phyloP scores from a whole-genome alignment of 2,888 invertebrate species.

The Sericinus montela region DNA sequence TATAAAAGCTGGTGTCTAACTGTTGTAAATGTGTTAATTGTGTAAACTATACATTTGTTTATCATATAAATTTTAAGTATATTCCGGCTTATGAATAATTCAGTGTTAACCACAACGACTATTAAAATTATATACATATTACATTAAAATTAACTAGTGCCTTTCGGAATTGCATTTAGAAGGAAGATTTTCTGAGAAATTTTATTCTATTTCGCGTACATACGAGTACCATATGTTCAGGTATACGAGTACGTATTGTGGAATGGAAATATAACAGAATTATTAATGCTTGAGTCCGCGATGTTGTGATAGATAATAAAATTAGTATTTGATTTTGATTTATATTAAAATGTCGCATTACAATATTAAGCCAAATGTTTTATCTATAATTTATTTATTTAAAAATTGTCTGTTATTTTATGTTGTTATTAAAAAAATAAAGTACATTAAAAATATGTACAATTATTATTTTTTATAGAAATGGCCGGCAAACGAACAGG shows the following conservation, averaged over 20 bases:
- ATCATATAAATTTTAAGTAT: not conserved
- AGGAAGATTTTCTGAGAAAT: slow-evolving; percentile 35
- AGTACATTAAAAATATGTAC: too few species aligned
- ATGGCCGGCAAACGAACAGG: too few species aligned
- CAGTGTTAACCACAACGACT: slow-evolving; percentile 16
- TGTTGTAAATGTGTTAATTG: not conserved
- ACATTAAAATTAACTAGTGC: slow-evolving; percentile 54
- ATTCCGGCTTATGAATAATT: not conserved
- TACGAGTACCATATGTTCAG: slow-evolving; percentile 5
- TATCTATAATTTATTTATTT: too few species aligned
- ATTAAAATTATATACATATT: not conserved
- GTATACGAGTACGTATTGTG: slow-evolving; percentile 14
- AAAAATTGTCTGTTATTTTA: too few species aligned
- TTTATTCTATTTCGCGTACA: slow-evolving; percentile 21
- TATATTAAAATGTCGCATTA: not conserved
- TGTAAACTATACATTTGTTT: not conserved
- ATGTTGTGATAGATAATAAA: slow-evolving; percentile 35
- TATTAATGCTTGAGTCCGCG: slow-evolving; percentile 25
- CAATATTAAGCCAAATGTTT: too few species aligned
- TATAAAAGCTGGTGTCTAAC: too few species aligned
- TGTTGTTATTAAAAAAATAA: too few species aligned
- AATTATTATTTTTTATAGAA: too few species aligned
- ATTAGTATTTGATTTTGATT: not conserved
- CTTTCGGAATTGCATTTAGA: slow-evolving; percentile 56
- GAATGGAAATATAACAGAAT: slow-evolving; percentile 2